phyloP scores from a whole-genome alignment of 2,888 invertebrate genomes.

The Epicampocera succincta region DNA sequence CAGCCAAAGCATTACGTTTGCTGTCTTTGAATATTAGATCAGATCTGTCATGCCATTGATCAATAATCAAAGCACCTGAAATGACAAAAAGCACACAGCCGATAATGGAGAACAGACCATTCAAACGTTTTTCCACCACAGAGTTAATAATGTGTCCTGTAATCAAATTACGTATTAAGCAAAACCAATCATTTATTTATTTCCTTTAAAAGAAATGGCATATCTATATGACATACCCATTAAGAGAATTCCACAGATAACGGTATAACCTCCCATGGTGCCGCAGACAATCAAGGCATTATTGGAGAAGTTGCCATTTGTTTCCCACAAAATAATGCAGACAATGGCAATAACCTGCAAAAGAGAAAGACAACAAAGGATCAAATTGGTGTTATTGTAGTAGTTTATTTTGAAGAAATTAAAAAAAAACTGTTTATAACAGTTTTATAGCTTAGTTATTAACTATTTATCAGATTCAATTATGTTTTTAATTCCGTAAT shows the following conservation, averaged over 20 bases:
- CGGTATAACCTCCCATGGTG: conserved; percentile 78
- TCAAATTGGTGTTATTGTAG: not conserved
- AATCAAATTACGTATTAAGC: not conserved
- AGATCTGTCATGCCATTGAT: conserved; percentile 76
- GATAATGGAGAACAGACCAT: conserved; percentile 77
- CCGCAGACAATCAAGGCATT: conserved; percentile 77
- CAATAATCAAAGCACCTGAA: conserved; percentile 79
- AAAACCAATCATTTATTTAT: not conserved
- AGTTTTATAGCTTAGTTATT: too few species aligned
- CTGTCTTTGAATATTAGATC: conserved; percentile 74
- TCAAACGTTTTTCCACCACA: conserved; percentile 79
- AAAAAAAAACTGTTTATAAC: too few species aligned
- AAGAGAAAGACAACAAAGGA: conserved; percentile 6
- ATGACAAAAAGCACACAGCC: conserved; percentile 78
- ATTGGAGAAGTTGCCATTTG: conserved; percentile 71
- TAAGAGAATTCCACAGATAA: conserved; percentile 78
- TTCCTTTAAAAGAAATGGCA: not conserved
- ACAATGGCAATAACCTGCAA: conserved; percentile 78
- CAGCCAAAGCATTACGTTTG: conserved; percentile 79
- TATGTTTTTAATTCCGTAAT: too few species aligned
- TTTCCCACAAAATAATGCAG: conserved; percentile 78
- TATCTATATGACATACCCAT: conserved; percentile 73
- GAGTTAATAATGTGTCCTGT: conserved; percentile 78
- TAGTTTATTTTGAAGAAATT: conserved; percentile 4
- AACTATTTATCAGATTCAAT: too few species aligned